A percentile compares a stretch with the other conserved stretches of the same genome.
phyloP scores from a whole-genome alignment of 2,888 invertebrate genomes.

The Neoascia interrupta region DNA sequence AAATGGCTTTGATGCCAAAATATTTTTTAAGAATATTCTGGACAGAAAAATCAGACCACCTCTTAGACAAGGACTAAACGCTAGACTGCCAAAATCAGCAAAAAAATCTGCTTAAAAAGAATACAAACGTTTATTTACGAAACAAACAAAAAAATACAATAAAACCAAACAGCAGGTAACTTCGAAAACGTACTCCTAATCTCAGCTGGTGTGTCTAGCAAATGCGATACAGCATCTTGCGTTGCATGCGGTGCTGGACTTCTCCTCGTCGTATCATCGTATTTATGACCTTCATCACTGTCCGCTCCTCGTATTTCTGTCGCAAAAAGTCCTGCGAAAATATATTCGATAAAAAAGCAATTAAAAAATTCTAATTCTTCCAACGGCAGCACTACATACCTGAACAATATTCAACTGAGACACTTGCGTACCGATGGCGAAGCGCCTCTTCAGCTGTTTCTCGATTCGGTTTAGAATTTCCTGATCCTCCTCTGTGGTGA shows the following conservation, averaged over 20 bases:
- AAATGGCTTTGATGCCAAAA: no score
- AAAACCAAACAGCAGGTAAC: not conserved
- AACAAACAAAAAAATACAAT: conserved; percentile 18
- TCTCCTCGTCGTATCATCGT: conserved; percentile 97
- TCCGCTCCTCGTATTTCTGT: conserved; percentile 92
- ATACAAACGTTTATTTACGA: conserved; percentile 43
- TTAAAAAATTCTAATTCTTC: no score
- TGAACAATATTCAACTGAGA: conserved; percentile 96
- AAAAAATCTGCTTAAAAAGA: no score
- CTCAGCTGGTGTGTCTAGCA: no score
- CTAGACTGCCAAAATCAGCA: no score
- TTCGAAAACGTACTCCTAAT: no score
- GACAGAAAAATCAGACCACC: no score
- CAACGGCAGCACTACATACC: conserved; percentile 68
- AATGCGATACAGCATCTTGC: conserved; percentile 97
- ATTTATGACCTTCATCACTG: conserved; percentile 94
- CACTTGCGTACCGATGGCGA: conserved; percentile 97
- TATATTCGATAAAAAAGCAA: not conserved
- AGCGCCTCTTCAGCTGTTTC: conserved; percentile 94
- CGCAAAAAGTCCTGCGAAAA: conserved; percentile 84
- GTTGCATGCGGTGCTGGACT: conserved; percentile 96
- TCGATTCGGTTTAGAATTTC: conserved; percentile 94
- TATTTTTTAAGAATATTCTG: no score
- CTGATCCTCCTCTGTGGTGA: conserved; percentile 96
- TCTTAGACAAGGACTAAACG: no score